Percentiles rank a stretch among this genome's conserved stretches.
These are phyloP conservation scores for Brachionus plicatilis DNA, from an alignment of 1,140 invertebrate genomes.

Conservation along the genomic window DNA sequence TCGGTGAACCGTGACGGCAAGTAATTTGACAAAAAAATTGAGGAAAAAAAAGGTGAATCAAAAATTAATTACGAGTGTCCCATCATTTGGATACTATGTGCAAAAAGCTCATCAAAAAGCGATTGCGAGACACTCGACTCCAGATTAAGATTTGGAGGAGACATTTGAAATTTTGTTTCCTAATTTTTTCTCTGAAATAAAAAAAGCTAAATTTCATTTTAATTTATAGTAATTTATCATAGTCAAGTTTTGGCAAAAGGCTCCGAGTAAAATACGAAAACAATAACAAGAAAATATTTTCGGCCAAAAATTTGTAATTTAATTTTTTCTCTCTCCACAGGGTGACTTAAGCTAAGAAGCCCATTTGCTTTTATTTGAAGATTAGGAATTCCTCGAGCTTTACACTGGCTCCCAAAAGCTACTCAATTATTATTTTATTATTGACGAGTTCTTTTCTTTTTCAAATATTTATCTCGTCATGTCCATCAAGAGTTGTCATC, in stretches of 20 bases:
- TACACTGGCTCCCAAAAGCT: background rate
- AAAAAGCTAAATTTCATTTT: background rate
- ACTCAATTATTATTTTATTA: background rate
- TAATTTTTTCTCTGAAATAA: background rate
- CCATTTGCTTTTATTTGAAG: background rate
- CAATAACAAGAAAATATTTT: slow-evolving; percentile 31
- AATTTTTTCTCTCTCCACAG: background rate
- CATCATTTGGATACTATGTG: background rate
- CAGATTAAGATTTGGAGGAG: background rate
- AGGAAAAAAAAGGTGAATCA: background rate
- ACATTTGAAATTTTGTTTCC: background rate
- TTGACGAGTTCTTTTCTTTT: background rate
- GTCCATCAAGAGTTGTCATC: background rate
- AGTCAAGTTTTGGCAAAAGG: background rate
- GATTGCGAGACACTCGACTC: background rate
- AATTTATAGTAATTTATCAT: slow-evolving; percentile 34
- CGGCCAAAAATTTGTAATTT: background rate
- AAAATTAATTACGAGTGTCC: slow-evolving; percentile 21
- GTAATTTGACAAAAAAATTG: background rate
- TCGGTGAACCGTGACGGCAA: background rate
- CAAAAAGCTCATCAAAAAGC: slow-evolving; percentile 1
- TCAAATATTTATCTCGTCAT: slow-evolving; percentile 1
- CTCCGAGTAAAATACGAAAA: slow-evolving; percentile 26
- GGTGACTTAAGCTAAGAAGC: background rate
- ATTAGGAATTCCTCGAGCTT: background rate